Evolutionary conservation across 2,888 invertebrate genomes (phyloP), one percentile per base, ranked within the genome.

Genomic region (Hipparchia sbordonii): DNA sequence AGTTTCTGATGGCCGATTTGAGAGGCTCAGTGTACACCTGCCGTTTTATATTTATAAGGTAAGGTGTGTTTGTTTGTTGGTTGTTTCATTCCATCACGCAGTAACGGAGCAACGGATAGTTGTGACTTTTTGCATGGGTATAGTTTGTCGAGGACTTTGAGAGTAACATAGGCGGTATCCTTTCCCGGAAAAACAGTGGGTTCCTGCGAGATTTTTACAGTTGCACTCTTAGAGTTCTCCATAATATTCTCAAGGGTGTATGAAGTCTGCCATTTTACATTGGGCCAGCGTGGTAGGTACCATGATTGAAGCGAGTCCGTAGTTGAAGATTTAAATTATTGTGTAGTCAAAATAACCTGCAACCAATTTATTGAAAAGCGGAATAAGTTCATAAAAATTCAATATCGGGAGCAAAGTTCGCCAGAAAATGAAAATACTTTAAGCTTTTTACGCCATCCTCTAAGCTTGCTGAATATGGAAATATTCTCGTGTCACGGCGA

Each of bases 351-450:
- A 59, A 39, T 10, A 10, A 65, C 33, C 51, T 63, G 23, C 65
- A 33, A 65, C 33, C 51, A 65, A 65, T 65, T 65, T 65, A 65
- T 52, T 33, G 52, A 65, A 65, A 51, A 48, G 6, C 23, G 7
- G 0, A 10, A 65, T 52, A 65, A 52, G 33, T 12, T 65, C 33
- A 62, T 52, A 33, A 52, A 65, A 52, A 52, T 65, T 65, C 65
- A 65, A 65, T 65, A 65, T 52, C 12, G 52, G 65, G 52, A 65
- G 65, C 52, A 3, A 65, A 65, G 65, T 65, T 65, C 33, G 33
- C 52, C 63, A 2, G 67, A 72, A 69, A 56, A 72, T 69, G 69
- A 39, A 65, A 72, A 66, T 59, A 23, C 46, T 67, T 72, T 63
- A 46, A 59, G 67, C 65, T 65, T 52, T 65, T 65, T 33, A 65